These are phyloP conservation scores for Nemurella pictetii DNA, from an alignment of 2,888 invertebrate species.

Conservation along the genomic window DNA sequence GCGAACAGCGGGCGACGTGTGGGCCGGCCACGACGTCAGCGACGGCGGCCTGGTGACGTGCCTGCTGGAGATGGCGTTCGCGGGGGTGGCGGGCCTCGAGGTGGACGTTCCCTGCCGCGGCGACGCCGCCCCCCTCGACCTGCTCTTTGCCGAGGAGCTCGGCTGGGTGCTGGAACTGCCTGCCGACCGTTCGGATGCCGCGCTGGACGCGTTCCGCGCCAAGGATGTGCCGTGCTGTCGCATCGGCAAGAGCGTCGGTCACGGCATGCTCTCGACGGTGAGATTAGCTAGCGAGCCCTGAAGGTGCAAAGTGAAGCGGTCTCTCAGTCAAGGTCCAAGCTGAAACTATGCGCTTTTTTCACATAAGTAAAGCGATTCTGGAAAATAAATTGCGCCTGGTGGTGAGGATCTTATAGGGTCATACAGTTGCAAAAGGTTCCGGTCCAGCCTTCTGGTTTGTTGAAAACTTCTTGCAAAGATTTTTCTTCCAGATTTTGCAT, in stretches of 20 bases:
- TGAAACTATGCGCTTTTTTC: too few species aligned
- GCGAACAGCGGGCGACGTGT: constrained; percentile 64
- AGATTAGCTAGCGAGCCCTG: constrained; percentile 41
- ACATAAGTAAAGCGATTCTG: too few species aligned
- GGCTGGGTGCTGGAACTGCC: constrained; percentile 82
- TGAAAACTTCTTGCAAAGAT: too few species aligned
- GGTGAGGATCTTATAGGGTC: too few species aligned
- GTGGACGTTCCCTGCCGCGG: constrained; percentile 61
- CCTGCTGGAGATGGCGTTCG: constrained; percentile 94
- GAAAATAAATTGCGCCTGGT: too few species aligned
- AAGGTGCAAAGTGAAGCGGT: too few species aligned
- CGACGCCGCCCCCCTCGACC: constrained; percentile 55
- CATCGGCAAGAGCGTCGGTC: constrained; percentile 68
- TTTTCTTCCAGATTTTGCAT: too few species aligned
- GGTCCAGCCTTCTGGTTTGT: too few species aligned
- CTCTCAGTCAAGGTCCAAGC: too few species aligned
- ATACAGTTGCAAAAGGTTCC: too few species aligned
- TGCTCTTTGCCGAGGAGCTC: constrained; percentile 83
- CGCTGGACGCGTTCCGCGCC: constrained; percentile 63
- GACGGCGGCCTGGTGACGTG: constrained; percentile 94
- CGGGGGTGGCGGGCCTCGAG: constrained; percentile 79
- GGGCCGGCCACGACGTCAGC: constrained; percentile 93
- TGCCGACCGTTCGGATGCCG: constrained; percentile 58
- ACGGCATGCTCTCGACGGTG: constrained; percentile 68
- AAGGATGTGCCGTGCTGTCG: constrained; percentile 64